Percentiles rank a stretch among this genome's conserved stretches.
These are phyloP conservation scores for Calvadosia cruxmelitensis DNA, from an alignment of 30 jellyfish, hydroid and myxozoan species.

Conservation along the genomic window DNA sequence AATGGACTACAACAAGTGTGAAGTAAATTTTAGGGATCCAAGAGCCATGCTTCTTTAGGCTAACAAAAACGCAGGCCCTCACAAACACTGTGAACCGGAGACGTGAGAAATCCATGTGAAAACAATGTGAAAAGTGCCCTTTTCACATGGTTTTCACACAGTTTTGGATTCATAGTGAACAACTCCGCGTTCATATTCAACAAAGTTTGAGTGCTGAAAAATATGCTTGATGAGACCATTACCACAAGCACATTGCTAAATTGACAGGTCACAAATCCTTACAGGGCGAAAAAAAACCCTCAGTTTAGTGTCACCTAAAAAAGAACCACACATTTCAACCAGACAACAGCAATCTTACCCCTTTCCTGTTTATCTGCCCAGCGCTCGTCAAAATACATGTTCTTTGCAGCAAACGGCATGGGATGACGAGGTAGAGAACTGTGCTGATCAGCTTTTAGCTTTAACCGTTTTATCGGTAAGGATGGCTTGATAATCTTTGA, in stretches of 20 bases:
- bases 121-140: too few species aligned
- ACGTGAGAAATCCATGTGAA: too few species aligned
- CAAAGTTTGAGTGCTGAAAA: too few species aligned
- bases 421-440: slow-evolving; percentile 66
- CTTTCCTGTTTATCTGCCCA: slow-evolving; percentile 89
- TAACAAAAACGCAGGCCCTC: background rate
- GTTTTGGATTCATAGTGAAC: too few species aligned
- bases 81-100: background rate
- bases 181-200: too few species aligned
- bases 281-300: background rate
- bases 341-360: too few species aligned
- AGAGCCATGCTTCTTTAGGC: background rate
- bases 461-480: slow-evolving; percentile 61
- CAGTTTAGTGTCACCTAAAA: too few species aligned
- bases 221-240: background rate
- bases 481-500: too few species aligned
- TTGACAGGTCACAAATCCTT: background rate
- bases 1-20: background rate
- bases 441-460: slow-evolving; percentile 25
- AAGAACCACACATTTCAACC: too few species aligned
- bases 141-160: too few species aligned
- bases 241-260: background rate
- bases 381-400: slow-evolving; percentile 80
- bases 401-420: slow-evolving; percentile 86
- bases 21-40: background rate